Evolutionary conservation across 2,888 invertebrate genomes (phyloP), one percentile per base, ranked within the genome.

Genomic region (Monopis laevigella): DNA sequence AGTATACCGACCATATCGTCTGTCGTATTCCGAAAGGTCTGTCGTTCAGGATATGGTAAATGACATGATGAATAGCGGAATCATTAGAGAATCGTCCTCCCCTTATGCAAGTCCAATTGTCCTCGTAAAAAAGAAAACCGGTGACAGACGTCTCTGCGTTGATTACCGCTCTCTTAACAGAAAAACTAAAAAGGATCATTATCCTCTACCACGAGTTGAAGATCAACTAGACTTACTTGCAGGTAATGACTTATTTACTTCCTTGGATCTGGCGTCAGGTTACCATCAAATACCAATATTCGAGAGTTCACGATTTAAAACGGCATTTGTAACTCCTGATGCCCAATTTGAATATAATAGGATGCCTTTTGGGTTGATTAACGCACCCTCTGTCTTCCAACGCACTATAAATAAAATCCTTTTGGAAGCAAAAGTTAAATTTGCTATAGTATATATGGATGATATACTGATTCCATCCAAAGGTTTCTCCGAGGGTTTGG

Each of bases 291-390:
- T 60, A 1, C 43, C 45, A 8, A 41, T 59, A 2, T 44, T 47
- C 11, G 45, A 48, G 18, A 39, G 40, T 4, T 51, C 54, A 12
- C 42, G 43, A 17, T 51, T 55, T 30, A 52, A 53, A 17, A 63
- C 60, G 0, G 53, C 59, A 1, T 62, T 64, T 42, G 48, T 60
- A 1, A 58, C 56, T 0, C 56, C 54, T 1, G 51, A 51, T 10
- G 54, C 58, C 1, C 55, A 56, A 17, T 62, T 48, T 26, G 52
- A 61, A 8, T 59, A 55, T 29, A 21, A 39, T 1, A 45, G 46
- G 35, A 45, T 46, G 39, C 50, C 51, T 2, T 53, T 55, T 27
- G 52, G 53, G 2, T 38, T 53, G 12, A 42, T 32, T 1, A 59
- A 59, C 21, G 57, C 52, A 0, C 56, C 56, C 1, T 43, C 51